Conservation (phyloP, 2,888 invertebrate genomes). For the Cynaeus angustus region DNA sequence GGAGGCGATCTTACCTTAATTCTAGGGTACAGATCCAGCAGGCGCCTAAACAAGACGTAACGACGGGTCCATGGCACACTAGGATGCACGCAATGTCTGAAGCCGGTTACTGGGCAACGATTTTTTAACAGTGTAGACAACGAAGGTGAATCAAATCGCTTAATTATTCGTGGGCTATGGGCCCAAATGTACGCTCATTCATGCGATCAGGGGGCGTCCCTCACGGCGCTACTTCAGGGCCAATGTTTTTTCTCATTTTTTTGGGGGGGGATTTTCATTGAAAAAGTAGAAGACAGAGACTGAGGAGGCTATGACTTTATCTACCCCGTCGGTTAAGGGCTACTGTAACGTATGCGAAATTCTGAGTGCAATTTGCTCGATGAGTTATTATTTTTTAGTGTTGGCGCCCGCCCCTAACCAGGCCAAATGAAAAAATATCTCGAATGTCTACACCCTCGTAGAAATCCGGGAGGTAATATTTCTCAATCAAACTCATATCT, state of each 20-base stretch:
- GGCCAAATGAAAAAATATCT: constrained; percentile 26
- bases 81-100: constrained; percentile 58
- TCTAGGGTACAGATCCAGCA: constrained; percentile 65
- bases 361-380: no score
- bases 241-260: neutral
- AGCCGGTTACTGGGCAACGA: neutral
- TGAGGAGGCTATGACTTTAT: no score
- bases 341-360: no score
- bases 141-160: constrained; percentile 20
- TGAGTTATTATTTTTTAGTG: no score
- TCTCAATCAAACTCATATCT: constrained; percentile 28
- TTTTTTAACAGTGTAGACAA: constrained; percentile 12
- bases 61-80: constrained; percentile 59
- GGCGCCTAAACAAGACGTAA: constrained; percentile 70
- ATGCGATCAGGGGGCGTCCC: neutral
- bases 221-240: neutral
- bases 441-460: no score
- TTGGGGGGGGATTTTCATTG: no score
- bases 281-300: no score
- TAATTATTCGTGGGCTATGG: constrained; percentile 6
- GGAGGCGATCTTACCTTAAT: constrained; percentile 62
- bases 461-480: constrained; percentile 18
- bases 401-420: neutral
- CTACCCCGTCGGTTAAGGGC: no score
- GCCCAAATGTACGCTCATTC: neutral